Evolutionary conservation across 2,113 vertebrate species (phyloP).

Genomic region (Bos javanicus): DNA sequence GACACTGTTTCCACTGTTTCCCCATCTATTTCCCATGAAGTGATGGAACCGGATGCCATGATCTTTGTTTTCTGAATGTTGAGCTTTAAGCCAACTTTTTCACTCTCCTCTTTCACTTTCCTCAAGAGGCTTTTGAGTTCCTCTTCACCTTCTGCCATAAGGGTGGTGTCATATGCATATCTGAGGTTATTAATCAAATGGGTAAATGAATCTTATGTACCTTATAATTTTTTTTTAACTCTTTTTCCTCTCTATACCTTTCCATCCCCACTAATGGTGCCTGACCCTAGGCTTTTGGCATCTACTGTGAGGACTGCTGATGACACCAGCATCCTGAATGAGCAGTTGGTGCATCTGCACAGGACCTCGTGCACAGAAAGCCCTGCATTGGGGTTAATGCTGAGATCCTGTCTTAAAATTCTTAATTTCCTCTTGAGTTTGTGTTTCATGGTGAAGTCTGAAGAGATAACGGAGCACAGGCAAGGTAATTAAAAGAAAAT

Average conservation of each 20-base stretch:
- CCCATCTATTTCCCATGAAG: no score
- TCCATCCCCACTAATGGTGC: not conserved
- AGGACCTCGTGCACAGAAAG: not conserved
- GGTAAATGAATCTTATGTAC: not conserved
- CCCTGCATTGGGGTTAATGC: not conserved
- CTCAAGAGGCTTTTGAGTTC: no score
- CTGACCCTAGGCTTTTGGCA: not conserved
- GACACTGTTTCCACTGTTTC: no score
- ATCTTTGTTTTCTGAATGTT: no score
- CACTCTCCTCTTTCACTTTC: no score
- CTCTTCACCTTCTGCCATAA: no score
- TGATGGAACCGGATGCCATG: no score
- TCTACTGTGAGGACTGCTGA: not conserved
- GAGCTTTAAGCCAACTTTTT: no score
- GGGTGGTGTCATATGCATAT: no score
- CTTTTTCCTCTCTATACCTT: not conserved
- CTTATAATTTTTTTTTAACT: fast-evolving
- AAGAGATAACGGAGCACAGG: not conserved
- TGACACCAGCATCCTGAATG: fast-evolving
- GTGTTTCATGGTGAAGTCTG: not conserved
- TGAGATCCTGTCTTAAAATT: not conserved
- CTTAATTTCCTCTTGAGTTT: not conserved
- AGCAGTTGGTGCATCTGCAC: fast-evolving
- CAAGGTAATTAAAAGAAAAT: not conserved
- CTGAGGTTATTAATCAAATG: not conserved